phyloP scores from a whole-genome alignment of 2,888 invertebrate species.

The Sclerodermus sp. region DNA sequence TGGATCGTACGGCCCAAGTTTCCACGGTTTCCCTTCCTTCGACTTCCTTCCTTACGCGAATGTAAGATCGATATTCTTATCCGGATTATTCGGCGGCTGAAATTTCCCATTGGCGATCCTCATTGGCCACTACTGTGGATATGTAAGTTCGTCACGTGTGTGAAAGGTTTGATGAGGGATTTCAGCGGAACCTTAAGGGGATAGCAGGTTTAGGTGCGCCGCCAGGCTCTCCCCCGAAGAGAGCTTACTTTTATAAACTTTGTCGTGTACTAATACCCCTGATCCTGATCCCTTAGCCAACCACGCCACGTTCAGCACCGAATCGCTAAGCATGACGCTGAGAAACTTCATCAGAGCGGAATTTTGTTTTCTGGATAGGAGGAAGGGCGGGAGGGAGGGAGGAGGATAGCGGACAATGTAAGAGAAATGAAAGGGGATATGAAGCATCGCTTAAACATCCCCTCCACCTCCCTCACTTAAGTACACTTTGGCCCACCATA shows the following conservation, averaged over 20 bases:
- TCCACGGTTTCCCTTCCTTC: too few species aligned
- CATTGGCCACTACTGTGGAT: constrained; percentile 15
- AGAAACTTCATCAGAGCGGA: constrained; percentile 56
- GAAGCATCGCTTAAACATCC: constrained; percentile 33
- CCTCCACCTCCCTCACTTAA: too few species aligned
- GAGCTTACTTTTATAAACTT: constrained; percentile 55
- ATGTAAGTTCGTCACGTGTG: constrained; percentile 42
- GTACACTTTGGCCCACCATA: constrained; percentile 20
- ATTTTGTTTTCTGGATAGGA: constrained; percentile 47
- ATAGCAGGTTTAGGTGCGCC: constrained; percentile 31
- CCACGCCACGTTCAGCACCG: constrained; percentile 15
- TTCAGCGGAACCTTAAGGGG: constrained; percentile 25
- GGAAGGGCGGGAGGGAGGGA: constrained; percentile 3
- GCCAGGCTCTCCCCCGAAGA: constrained; percentile 29
- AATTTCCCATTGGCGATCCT: constrained; percentile 4
- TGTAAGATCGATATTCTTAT: too few species aligned
- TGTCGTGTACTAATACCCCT: constrained; percentile 51
- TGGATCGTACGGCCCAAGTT: too few species aligned
- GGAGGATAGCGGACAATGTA: not conserved
- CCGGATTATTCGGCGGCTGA: too few species aligned
- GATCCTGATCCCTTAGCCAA: constrained; percentile 42
- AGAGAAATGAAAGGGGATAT: constrained; percentile 13
- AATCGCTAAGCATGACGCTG: constrained; percentile 38
- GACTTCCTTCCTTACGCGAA: too few species aligned
- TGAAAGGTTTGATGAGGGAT: constrained; percentile 27